phyloP scores from a whole-genome alignment of 2,888 invertebrate species.

The Plagodis pulveraria region DNA sequence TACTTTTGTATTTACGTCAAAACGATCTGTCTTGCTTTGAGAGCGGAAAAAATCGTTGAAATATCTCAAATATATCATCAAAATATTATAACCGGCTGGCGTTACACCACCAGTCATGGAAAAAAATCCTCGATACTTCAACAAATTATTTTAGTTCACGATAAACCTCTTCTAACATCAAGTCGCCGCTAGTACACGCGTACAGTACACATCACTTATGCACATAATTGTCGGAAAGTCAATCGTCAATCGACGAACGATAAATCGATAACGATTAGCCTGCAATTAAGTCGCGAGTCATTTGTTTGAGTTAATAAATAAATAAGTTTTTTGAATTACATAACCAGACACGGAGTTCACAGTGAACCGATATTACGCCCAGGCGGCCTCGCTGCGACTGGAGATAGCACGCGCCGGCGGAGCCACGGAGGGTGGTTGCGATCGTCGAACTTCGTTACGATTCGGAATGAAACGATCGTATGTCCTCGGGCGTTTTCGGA shows the following conservation, averaged over 20 bases:
- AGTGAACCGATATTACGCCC: slow-evolving; percentile 78
- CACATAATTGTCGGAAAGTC: slow-evolving; percentile 54
- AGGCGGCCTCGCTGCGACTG: slow-evolving; percentile 82
- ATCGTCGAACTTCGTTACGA: slow-evolving; percentile 81
- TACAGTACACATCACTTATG: slow-evolving; percentile 73
- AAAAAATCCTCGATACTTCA: slow-evolving; percentile 4
- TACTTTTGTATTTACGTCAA: slow-evolving; percentile 14
- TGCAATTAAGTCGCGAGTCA: slow-evolving; percentile 46
- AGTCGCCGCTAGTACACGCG: slow-evolving; percentile 68
- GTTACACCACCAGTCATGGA: not conserved
- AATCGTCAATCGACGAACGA: slow-evolving; percentile 36
- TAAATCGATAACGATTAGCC: slow-evolving; percentile 44
- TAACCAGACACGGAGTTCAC: slow-evolving; percentile 74
- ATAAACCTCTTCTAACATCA: slow-evolving; percentile 73
- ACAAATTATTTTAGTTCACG: slow-evolving; percentile 58
- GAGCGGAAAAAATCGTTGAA: slow-evolving; percentile 32
- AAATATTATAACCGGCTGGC: not conserved
- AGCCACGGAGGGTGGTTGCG: slow-evolving; percentile 77
- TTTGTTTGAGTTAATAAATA: slow-evolving; percentile 76
- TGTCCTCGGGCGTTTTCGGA: slow-evolving; percentile 78
- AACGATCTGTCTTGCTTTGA: slow-evolving; percentile 5
- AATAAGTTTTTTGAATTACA: slow-evolving; percentile 82
- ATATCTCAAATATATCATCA: slow-evolving; percentile 24
- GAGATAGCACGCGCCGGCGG: slow-evolving; percentile 77
- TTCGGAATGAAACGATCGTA: slow-evolving; percentile 80